These are phyloP conservation scores for Pipistrellus pygmaeus DNA, from an alignment of 2,797 vertebrate genomes.

Conservation along the genomic window DNA sequence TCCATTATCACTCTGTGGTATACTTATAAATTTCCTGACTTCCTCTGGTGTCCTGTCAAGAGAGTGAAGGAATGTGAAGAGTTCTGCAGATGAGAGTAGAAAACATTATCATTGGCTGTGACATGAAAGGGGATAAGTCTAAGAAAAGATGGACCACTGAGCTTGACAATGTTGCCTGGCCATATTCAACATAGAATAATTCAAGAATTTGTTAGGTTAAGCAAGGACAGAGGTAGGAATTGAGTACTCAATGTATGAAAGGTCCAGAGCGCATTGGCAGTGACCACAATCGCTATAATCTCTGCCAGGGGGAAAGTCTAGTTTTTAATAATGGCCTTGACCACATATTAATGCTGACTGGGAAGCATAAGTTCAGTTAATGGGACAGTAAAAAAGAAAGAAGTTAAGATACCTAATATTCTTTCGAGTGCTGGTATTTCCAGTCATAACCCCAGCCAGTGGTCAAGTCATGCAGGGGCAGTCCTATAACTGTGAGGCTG, in stretches of 20 bases:
- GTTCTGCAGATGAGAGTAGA: slow-evolving; percentile 35
- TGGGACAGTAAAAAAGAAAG: background rate
- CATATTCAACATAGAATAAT: slow-evolving; percentile 24
- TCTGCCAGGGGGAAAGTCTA: background rate
- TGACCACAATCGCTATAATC: background rate
- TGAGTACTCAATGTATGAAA: background rate
- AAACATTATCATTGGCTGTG: slow-evolving; percentile 20
- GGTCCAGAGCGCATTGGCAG: background rate
- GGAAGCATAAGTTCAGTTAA: background rate
- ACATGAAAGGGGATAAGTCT: slow-evolving; percentile 45
- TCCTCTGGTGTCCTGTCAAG: slow-evolving; percentile 9
- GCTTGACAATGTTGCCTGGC: slow-evolving; percentile 9
- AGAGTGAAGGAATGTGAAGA: slow-evolving; percentile 14
- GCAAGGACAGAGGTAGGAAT: background rate
- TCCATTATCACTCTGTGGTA: slow-evolving; percentile 33
- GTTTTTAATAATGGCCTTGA: slow-evolving; percentile 36
- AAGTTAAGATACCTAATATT: slow-evolving; percentile 10
- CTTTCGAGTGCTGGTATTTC: background rate
- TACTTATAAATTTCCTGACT: background rate
- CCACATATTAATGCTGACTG: background rate
- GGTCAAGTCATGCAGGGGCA: background rate
- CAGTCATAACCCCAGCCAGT: background rate
- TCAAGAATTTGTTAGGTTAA: slow-evolving; percentile 46
- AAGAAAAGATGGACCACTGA: slow-evolving; percentile 40
- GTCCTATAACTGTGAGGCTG: background rate